Evolutionary conservation across 2,888 invertebrate species (phyloP), one percentile per base, ranked within the genome.

Genomic region (Carterocephalus palaemon): DNA sequence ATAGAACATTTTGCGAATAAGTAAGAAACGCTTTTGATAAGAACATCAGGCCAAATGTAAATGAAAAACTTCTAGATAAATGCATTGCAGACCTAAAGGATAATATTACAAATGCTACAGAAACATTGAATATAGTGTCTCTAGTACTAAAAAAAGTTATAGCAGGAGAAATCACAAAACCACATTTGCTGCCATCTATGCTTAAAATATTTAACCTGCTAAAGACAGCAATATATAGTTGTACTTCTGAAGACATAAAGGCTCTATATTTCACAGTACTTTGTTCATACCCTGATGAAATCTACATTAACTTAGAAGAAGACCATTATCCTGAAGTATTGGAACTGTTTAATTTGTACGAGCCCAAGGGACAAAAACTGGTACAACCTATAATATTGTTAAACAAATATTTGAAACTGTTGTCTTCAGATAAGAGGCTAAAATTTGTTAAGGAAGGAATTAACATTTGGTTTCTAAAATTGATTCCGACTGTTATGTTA

Each of bases 381-480:
- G 9, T 60, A 13, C 57, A 69, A 72, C 67, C 75, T 60, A 63
- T 82, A 39, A 71, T 72, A 34, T 49, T 88, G 29, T 54, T 88
- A 8, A 57, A 65, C 12, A 81, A 69, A 46, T 57, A 78, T 17
- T 46, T 86, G 2, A 64, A 59, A 49, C 62, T 62, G 31, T 51
- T 80, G 32, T 80, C 70, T 55, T 66, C 59, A 51, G 76, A 70
- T 51, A 75, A 57, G 55, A 84, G 47, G 59, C 55, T 17, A 49
- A 60, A 33, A 41, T 86, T 73, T 70, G 66, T 73, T 29, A 74
- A 59, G 48, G 73, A 78, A 28, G 80, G 87, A 7, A 54, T 88
- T 3, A 55, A 66, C 8, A 62, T 86, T 36, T 90, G 89, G 89
- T 75, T 89, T 23, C 65, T 69, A 1, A 80, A 75, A 49, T 58